Base-by-base conservation (phyloP, 2,113 vertebrate species). In the Vimba vimba region DNA sequence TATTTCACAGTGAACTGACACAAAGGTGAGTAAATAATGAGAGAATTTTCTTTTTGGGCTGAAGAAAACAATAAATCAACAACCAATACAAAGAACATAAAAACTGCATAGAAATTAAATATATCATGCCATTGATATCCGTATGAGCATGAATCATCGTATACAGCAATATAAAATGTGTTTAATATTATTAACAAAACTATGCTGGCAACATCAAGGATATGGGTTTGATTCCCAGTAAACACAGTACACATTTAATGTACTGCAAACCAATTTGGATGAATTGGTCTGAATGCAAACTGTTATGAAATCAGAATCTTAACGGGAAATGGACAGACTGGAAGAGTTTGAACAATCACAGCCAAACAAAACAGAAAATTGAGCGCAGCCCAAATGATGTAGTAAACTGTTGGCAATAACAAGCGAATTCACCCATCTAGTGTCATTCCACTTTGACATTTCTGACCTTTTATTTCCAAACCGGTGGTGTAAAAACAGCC, bases 401-500 rank as follows among this genome's bases (percentile, higher is more conserved):
- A 13, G 25, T 55, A 78, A 74, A 12, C 11, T 43, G 2, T 33
- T 57, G 47, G 17, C 55, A 74, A 23, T 30, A 71, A 36, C 55
- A 59, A 84, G 39, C 43, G 25, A 69, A 71, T 81, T 86, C 57
- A 80, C n/a, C 33, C 36, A 39, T 75, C 19, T 15, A 74, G 52
- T 30, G 60, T 57, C 55, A 68, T 5, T 33, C 3, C 6, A 4
- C n/a, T 82, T 47, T 55, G 50, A 68, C 68, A 59, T 8, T 6
- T 27, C 36, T 77, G 82, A 82, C 82, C 85, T 73, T 39, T n/a
- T 50, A 73, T 84, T 84, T 86, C 77, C 21, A 57, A 19, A 15
- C 57, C 7, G 15, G 21, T 5, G 45, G 62, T 79, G 59, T 80
- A 64, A 81, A 76, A 33, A 66, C 45, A 83, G 33, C 21, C 73